These are phyloP conservation scores for Oplegnathus fasciatus DNA, from an alignment of 2,113 vertebrate genomes.

Conservation along the genomic window DNA sequence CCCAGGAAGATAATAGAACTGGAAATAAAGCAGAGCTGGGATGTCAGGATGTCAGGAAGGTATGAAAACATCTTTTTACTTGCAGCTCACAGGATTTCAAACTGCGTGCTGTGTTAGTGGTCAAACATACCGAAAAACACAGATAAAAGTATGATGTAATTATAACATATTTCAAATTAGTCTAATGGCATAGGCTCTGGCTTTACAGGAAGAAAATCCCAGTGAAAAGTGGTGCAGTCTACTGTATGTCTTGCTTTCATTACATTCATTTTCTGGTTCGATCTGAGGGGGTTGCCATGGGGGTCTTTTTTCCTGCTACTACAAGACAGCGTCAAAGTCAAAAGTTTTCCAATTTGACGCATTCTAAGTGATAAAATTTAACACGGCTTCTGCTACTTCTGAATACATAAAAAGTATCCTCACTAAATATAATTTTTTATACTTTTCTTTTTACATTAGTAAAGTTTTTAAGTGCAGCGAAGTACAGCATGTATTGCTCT, in stretches of 20 bases:
- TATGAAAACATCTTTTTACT: background rate
- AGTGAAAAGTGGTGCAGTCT: background rate
- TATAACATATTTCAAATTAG: background rate
- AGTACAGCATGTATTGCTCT: background rate
- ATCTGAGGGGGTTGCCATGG: background rate
- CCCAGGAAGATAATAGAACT: conserved; percentile 85
- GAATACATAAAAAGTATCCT: background rate
- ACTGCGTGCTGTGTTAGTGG: background rate
- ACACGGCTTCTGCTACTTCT: background rate
- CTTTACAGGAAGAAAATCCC: background rate
- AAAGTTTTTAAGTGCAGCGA: background rate
- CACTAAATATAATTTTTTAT: background rate
- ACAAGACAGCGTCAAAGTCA: conserved; percentile 43
- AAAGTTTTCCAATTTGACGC: background rate
- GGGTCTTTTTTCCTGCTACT: background rate
- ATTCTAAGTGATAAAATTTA: background rate
- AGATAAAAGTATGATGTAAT: background rate
- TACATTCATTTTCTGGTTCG: background rate
- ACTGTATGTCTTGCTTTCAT: background rate
- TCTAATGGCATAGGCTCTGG: background rate
- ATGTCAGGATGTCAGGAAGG: background rate
- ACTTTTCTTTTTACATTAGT: background rate
- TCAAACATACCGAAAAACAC: background rate
- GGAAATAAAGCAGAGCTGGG: conserved; percentile 31
- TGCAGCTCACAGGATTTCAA: background rate